phyloP scores from a whole-genome alignment of 2,113 vertebrate genomes.

The Rhizomys pruinosus region DNA sequence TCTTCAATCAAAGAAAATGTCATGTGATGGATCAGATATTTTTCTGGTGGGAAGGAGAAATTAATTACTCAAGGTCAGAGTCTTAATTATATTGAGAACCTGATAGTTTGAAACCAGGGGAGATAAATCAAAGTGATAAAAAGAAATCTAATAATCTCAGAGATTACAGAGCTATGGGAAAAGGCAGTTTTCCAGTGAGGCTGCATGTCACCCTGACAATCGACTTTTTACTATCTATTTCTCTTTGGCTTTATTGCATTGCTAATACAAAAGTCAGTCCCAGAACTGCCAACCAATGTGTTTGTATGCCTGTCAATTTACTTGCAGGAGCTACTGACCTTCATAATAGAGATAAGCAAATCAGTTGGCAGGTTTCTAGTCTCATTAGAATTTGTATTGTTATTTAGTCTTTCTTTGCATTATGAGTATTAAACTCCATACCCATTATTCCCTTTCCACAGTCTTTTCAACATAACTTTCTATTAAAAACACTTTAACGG shows the following conservation, averaged over 20 bases:
- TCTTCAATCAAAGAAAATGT: not conserved
- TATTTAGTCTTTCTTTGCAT: constrained; percentile 57
- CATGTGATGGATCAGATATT: not conserved
- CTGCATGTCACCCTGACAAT: not conserved
- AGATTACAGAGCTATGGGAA: not conserved
- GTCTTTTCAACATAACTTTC: constrained; percentile 66
- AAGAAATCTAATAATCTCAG: constrained; percentile 18
- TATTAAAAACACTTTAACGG: constrained; percentile 70
- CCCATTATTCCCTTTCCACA: constrained; percentile 64
- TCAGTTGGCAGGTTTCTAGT: constrained; percentile 34
- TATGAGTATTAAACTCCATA: constrained; percentile 57
- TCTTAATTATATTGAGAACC: constrained; percentile 39
- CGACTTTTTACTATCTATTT: not conserved
- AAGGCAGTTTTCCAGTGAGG: not conserved
- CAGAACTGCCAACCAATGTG: constrained; percentile 50
- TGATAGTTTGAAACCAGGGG: not conserved
- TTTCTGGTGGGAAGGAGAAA: constrained; percentile 46
- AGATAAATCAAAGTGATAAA: constrained; percentile 22
- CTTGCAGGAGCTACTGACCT: constrained; percentile 43
- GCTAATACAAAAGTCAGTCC: constrained; percentile 54
- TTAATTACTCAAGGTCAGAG: constrained; percentile 14
- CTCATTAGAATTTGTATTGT: constrained; percentile 63
- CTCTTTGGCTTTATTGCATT: constrained; percentile 45
- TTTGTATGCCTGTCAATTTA: not conserved
- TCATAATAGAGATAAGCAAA: constrained; percentile 44